These are phyloP conservation scores for Psophia crepitans DNA, from an alignment of 2,113 vertebrate genomes.

Conservation along the genomic window DNA sequence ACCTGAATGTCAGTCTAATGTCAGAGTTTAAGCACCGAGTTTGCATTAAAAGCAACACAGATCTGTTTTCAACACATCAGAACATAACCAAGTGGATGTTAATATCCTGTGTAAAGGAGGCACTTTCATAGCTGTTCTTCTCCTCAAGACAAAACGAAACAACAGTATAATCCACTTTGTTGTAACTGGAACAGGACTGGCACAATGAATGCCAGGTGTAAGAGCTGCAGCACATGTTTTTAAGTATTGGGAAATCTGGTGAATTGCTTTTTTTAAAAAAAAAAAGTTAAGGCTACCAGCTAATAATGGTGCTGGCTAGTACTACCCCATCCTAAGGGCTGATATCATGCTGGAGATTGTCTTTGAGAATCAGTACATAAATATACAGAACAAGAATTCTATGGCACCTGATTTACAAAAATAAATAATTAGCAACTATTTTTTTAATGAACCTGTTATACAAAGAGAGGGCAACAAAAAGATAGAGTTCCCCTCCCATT, in stretches of 20 bases:
- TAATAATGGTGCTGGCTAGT: neutral
- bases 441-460: neutral
- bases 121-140: neutral
- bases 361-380: neutral
- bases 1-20: neutral
- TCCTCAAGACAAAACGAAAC: neutral
- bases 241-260: neutral
- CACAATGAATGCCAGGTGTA: neutral
- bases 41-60: neutral
- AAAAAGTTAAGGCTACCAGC: neutral
- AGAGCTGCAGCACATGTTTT: neutral
- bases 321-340: neutral
- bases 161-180: neutral
- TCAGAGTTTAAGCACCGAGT: neutral
- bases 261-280: neutral
- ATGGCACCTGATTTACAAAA: neutral
- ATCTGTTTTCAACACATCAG: neutral
- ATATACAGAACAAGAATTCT: neutral
- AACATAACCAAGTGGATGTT: neutral
- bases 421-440: neutral
- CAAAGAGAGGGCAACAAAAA: neutral
- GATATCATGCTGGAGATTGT: neutral
- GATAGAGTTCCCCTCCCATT: neutral
- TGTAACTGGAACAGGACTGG: neutral
- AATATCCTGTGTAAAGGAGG: neutral